Evolutionary conservation across 2,888 invertebrate species (phyloP).

Genomic region (Prosapia bicincta): DNA sequence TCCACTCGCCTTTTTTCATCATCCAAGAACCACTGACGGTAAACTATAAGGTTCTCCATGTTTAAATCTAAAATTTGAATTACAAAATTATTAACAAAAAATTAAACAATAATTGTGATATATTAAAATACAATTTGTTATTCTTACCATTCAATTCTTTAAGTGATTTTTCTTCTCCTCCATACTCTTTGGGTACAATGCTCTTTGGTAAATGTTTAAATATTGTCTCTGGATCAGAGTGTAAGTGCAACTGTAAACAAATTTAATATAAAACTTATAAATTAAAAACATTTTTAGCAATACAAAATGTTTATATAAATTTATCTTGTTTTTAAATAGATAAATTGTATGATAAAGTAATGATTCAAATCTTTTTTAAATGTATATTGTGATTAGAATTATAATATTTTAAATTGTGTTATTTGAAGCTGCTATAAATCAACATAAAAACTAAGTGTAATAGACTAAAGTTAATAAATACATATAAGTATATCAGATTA

Average conservation of each 20-base stretch:
- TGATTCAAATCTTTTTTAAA: too few relatives aligned
- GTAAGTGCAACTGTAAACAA: conserved; percentile 23
- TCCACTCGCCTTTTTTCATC: conserved; percentile 39
- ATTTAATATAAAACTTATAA: too few relatives aligned
- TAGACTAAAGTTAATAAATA: too few relatives aligned
- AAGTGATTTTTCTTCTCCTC: conserved; percentile 34
- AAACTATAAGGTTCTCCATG: conserved; percentile 31
- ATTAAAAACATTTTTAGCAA: too few relatives aligned
- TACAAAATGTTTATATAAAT: too few relatives aligned
- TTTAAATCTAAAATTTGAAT: conserved; percentile 28
- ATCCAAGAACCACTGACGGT: conserved; percentile 36
- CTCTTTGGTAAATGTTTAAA: conserved; percentile 35
- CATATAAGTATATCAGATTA: too few relatives aligned
- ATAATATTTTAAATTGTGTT: too few relatives aligned
- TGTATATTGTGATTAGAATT: too few relatives aligned
- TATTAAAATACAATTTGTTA: not conserved
- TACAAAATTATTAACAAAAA: not conserved
- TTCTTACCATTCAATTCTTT: conserved; percentile 32
- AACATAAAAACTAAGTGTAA: too few relatives aligned
- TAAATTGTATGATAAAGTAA: too few relatives aligned
- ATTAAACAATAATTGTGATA: not conserved
- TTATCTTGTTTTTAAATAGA: too few relatives aligned
- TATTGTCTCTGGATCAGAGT: conserved; percentile 29
- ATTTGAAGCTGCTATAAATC: too few relatives aligned
- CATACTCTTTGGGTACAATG: conserved; percentile 37